These are phyloP conservation scores for Verasper variegatus DNA, from an alignment of 2,113 vertebrate species.

Conservation along the genomic window DNA sequence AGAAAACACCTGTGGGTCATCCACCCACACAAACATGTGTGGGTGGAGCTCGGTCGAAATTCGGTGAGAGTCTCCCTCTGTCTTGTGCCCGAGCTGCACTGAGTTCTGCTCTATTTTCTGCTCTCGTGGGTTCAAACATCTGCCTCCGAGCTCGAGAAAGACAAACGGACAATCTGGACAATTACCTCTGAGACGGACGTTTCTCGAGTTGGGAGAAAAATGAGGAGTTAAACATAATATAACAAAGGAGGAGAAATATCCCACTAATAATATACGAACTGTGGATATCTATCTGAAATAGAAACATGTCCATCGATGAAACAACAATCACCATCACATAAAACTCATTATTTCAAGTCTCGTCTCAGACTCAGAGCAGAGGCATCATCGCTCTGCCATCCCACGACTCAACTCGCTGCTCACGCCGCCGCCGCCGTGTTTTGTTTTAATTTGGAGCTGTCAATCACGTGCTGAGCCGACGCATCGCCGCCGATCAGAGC, in stretches of 20 bases:
- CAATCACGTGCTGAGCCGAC: slow-evolving; percentile 27
- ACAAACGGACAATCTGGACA: no score
- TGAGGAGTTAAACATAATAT: no score
- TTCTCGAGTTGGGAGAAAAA: no score
- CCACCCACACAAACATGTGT: no score
- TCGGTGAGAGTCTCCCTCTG: not conserved
- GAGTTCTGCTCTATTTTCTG: slow-evolving; percentile 31
- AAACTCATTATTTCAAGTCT: slow-evolving; percentile 8
- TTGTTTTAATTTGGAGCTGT: slow-evolving; percentile 59
- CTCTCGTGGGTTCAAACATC: slow-evolving; percentile 33
- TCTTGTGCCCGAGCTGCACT: slow-evolving; percentile 7
- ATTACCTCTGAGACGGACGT: no score
- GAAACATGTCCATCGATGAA: slow-evolving; percentile 20
- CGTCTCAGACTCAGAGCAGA: not conserved
- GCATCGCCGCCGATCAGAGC: not conserved
- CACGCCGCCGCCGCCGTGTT: slow-evolving; percentile 5
- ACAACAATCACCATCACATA: slow-evolving; percentile 13
- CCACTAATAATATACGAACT: no score
- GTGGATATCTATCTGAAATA: not conserved
- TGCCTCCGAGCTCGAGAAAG: not conserved
- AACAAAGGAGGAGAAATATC: no score
- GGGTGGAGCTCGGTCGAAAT: slow-evolving; percentile 26
- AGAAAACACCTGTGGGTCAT: slow-evolving; percentile 39
- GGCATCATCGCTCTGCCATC: no score
- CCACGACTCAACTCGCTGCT: no score